A percentile compares a stretch with the other conserved stretches of the same genome.
Evolutionary conservation across 2,797 vertebrate genomes (phyloP).

Genomic region (Urocyon cinereoargenteus): DNA sequence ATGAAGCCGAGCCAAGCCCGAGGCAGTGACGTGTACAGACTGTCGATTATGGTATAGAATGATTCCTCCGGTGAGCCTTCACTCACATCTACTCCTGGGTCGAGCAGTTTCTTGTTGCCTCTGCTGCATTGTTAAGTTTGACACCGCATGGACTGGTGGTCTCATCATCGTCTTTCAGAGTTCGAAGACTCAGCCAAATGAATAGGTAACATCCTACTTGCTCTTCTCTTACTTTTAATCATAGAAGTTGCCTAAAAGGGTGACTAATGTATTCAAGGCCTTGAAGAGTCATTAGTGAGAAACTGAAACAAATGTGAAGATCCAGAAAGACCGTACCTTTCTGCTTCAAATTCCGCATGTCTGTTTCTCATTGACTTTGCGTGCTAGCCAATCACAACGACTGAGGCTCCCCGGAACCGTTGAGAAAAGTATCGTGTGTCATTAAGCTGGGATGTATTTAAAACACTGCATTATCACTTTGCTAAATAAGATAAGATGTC

Average conservation of each 20-base stretch:
- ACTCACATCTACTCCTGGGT: too few relatives aligned
- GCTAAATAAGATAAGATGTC: conserved; percentile 38
- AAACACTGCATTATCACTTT: conserved; percentile 7
- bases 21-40: too few relatives aligned
- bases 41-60: too few relatives aligned
- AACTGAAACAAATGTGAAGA: background rate
- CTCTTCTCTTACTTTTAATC: background rate
- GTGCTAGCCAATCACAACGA: background rate
- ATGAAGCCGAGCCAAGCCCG: background rate
- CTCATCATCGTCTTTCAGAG: too few relatives aligned
- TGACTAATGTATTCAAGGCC: background rate
- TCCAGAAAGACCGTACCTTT: background rate
- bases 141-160: too few relatives aligned
- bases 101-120: too few relatives aligned
- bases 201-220: too few relatives aligned
- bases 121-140: too few relatives aligned
- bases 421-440: background rate
- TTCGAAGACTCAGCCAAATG: too few relatives aligned
- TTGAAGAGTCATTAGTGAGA: background rate
- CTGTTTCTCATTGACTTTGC: background rate
- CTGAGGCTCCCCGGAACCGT: background rate
- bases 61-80: too few relatives aligned
- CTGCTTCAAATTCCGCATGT: background rate
- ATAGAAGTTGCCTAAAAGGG: background rate
- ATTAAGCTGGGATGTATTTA: background rate